A percentile compares a stretch with the other conserved stretches of the same genome.
Conservation (phyloP, 2,797 vertebrate species). For the Halcyon smyrnensis region DNA sequence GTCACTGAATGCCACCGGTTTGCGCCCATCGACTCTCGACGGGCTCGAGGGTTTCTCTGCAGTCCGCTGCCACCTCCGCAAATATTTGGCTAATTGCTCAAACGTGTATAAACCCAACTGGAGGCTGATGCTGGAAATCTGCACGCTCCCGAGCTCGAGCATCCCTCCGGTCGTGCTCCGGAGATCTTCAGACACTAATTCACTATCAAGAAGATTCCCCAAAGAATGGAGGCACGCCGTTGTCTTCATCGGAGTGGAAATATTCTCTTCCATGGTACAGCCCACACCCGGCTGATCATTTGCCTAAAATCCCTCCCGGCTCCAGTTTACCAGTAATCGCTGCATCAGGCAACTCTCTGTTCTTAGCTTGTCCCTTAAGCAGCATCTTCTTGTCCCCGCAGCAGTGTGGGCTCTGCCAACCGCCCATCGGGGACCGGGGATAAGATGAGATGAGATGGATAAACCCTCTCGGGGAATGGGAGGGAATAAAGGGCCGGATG, state of each 20-base stretch:
- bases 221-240: not conserved
- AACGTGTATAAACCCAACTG: not conserved
- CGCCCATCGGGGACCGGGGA: not conserved
- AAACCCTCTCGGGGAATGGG: not conserved
- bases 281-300: not conserved
- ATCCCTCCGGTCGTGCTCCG: not conserved
- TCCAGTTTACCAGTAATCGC: not conserved
- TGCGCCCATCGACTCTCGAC: not conserved
- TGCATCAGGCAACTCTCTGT: not conserved
- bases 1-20: rapidly evolving
- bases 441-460: not conserved
- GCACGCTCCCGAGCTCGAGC: not conserved
- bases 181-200: not conserved
- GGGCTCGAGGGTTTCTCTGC: not conserved
- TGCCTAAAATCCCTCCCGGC: not conserved
- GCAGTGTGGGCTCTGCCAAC: not conserved
- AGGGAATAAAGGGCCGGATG: not conserved
- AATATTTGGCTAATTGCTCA: not conserved
- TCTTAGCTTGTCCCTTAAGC: not conserved
- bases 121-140: not conserved
- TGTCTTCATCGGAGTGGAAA: not conserved
- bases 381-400: not conserved
- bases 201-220: not conserved
- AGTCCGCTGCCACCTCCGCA: not conserved
- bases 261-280: not conserved